Evolutionary conservation across 1,140 invertebrate genomes (phyloP).

Genomic region (Aethina tumida): DNA sequence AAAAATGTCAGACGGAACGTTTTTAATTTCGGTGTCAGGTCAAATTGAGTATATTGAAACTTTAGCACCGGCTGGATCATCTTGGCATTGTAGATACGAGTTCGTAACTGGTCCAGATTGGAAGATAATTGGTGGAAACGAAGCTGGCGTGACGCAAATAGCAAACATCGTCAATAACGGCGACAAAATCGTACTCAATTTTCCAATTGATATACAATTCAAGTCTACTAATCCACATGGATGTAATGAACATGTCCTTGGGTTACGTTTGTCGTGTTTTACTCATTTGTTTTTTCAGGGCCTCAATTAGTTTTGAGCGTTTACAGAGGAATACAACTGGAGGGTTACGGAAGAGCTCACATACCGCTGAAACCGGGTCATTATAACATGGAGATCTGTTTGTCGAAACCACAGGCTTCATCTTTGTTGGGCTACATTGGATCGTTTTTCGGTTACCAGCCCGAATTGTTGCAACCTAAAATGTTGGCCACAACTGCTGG

Average conservation of each 20-base stretch:
- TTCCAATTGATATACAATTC: conserved; percentile 31
- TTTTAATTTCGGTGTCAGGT: conserved; percentile 29
- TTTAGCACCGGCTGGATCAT: conserved; percentile 23
- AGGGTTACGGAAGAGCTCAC: conserved; percentile 31
- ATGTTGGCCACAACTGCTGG: conserved; percentile 32
- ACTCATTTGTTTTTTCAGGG: conserved; percentile 23
- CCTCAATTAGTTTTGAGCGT: conserved; percentile 34
- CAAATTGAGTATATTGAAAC: conserved; percentile 31
- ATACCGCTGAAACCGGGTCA: conserved; percentile 28
- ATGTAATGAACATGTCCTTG: no score
- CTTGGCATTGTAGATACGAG: conserved; percentile 34
- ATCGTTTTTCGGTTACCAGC: conserved; percentile 34
- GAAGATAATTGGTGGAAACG: conserved; percentile 30
- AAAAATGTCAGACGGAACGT: conserved; percentile 30
- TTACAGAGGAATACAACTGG: conserved; percentile 26
- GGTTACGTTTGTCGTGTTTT: conserved; percentile 4
- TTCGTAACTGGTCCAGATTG: conserved; percentile 31
- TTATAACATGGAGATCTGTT: conserved; percentile 22
- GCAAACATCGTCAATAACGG: conserved; percentile 30
- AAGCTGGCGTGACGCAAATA: conserved; percentile 30
- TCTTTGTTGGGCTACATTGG: conserved; percentile 30
- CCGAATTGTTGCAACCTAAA: conserved; percentile 31
- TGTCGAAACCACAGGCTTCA: conserved; percentile 29
- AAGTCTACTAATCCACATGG: conserved; percentile 33
- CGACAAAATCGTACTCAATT: conserved; percentile 31